phyloP scores from a whole-genome alignment of 2,797 vertebrate species.

The Malacoraja senta region DNA sequence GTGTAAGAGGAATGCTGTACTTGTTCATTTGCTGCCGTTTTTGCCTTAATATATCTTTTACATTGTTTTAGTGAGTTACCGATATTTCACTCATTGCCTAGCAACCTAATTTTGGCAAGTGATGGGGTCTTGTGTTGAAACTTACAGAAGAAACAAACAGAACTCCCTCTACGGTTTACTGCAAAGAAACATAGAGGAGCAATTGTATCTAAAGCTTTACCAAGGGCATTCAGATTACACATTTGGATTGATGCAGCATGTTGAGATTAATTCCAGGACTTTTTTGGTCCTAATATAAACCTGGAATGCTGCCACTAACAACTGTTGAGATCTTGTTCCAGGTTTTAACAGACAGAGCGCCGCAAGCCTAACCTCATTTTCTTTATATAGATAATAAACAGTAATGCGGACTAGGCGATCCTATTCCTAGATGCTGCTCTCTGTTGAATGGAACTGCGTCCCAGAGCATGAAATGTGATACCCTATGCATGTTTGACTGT shows the following conservation, averaged over 20 bases:
- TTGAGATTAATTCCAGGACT: neutral
- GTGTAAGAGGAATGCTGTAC: neutral
- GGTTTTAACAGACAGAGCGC: neutral
- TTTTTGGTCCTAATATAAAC: neutral
- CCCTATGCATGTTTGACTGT: neutral
- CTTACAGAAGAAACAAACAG: neutral
- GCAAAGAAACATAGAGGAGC: neutral
- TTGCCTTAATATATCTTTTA: neutral
- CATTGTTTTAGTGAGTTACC: neutral
- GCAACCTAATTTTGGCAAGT: neutral
- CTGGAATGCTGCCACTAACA: neutral
- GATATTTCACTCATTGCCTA: neutral
- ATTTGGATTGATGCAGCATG: neutral
- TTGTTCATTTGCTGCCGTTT: neutral
- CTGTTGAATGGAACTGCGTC: neutral
- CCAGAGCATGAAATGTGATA: neutral
- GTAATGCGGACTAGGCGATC: neutral
- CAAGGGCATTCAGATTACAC: neutral
- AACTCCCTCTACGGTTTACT: neutral
- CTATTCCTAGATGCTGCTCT: neutral
- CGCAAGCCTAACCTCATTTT: neutral
- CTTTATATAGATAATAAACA: neutral
- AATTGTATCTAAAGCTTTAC: slow-evolving; percentile 1
- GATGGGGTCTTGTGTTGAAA: neutral
- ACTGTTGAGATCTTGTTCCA: neutral